Percentiles rank a stretch among this genome's conserved stretches.
phyloP scores from a whole-genome alignment of 2,797 vertebrate species.

The Epinephelus awoara region DNA sequence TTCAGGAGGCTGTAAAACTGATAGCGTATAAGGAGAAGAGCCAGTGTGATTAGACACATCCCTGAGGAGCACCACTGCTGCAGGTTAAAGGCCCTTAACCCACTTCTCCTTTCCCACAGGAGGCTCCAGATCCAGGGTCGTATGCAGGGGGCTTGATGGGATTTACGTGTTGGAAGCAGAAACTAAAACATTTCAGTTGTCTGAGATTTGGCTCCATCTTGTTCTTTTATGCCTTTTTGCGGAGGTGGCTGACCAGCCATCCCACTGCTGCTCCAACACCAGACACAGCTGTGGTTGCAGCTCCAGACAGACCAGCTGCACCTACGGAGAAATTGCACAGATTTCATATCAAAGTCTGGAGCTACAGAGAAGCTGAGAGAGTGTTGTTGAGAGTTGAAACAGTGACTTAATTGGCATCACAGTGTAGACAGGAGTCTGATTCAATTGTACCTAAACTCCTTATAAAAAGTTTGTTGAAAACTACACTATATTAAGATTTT shows the following conservation, averaged over 20 bases:
- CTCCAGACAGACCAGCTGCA: constrained; percentile 24
- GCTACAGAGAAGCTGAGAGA: background rate
- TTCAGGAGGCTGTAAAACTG: background rate
- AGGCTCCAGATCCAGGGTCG: background rate
- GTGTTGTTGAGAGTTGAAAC: background rate
- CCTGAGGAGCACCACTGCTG: too few species aligned
- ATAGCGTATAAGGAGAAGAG: background rate
- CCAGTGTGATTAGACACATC: background rate
- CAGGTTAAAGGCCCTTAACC: background rate
- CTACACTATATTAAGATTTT: background rate
- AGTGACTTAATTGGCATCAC: background rate
- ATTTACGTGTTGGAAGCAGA: background rate
- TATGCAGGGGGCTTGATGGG: background rate
- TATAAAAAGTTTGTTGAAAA: background rate
- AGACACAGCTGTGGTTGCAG: constrained; percentile 20
- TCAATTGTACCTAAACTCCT: background rate
- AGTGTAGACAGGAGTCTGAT: background rate
- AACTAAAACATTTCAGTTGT: background rate
- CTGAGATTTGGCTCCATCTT: background rate
- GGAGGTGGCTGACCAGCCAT: background rate
- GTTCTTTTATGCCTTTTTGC: background rate
- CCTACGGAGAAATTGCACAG: constrained; percentile 14
- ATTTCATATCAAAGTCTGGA: background rate
- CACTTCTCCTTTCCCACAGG: background rate
- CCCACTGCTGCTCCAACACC: constrained; percentile 7